phyloP scores from a whole-genome alignment of 2,113 vertebrate genomes.

The Glareola pratincola region DNA sequence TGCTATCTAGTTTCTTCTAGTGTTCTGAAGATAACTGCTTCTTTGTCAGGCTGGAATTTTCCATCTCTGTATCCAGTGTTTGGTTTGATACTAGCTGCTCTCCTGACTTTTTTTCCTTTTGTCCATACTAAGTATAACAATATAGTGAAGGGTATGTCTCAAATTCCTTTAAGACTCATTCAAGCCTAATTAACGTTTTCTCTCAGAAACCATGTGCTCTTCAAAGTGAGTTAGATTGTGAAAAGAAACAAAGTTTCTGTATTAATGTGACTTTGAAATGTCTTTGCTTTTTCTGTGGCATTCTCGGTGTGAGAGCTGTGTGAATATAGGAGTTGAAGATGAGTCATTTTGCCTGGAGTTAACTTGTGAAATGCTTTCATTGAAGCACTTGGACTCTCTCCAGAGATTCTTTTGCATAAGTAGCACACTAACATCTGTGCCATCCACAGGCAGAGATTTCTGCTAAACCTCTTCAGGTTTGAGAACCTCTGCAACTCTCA shows the following conservation, averaged over 20 bases:
- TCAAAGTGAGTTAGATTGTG: background rate
- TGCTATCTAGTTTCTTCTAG: background rate
- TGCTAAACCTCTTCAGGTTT: background rate
- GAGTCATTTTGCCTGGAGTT: background rate
- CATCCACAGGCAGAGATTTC: background rate
- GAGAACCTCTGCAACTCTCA: background rate
- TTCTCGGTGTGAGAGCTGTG: background rate
- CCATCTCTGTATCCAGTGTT: background rate
- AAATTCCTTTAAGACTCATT: background rate
- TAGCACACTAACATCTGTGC: background rate
- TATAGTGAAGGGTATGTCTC: background rate
- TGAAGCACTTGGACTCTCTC: background rate
- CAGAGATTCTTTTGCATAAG: background rate
- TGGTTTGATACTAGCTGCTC: background rate
- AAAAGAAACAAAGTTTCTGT: background rate
- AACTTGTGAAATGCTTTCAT: background rate
- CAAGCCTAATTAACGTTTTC: background rate
- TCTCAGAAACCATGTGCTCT: background rate
- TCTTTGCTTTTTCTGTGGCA: background rate
- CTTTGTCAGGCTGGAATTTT: background rate
- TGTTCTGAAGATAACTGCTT: background rate
- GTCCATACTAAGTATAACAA: background rate
- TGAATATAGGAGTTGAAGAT: background rate
- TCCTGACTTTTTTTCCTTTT: background rate
- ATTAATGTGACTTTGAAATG: background rate